These are phyloP conservation scores for Chelidonichthys spinosus DNA, from an alignment of 2,797 vertebrate species.

Conservation along the genomic window DNA sequence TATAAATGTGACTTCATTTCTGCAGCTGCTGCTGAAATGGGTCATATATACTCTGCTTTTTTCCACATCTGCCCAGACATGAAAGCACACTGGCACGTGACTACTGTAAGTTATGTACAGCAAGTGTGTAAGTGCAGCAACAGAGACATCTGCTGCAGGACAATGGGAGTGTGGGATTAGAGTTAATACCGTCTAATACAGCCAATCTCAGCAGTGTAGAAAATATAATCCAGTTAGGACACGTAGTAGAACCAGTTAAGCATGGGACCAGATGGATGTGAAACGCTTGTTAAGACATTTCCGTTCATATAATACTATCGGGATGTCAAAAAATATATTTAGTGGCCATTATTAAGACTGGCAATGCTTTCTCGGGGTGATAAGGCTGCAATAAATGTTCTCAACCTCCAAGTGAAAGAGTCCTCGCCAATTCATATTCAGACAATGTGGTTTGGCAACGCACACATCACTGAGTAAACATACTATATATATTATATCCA, in stretches of 20 bases:
- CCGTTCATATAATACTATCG: conserved; percentile 30
- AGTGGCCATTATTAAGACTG: conserved; percentile 8
- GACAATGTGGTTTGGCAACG: conserved; percentile 33
- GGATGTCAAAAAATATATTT: conserved; percentile 17
- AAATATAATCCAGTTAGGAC: conserved; percentile 80
- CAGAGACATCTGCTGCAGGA: conserved; percentile 27
- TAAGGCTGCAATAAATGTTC: conserved; percentile 21
- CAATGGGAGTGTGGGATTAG: conserved; percentile 72
- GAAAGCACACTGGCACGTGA: conserved; percentile 19
- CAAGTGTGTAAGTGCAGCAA: conserved; percentile 28
- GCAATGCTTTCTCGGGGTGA: conserved; percentile 20
- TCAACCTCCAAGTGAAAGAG: conserved; percentile 21
- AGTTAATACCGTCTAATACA: conserved; percentile 74
- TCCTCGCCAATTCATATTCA: conserved; percentile 37
- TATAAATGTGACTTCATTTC: conserved; percentile 19
- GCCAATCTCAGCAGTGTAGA: conserved; percentile 70
- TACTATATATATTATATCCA: conserved; percentile 9
- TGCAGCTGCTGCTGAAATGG: conserved; percentile 63
- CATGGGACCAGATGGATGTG: conserved; percentile 15
- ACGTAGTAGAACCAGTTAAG: conserved; percentile 53
- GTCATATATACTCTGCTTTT: conserved; percentile 52
- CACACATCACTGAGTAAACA: conserved; percentile 33
- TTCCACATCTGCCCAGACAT: conserved; percentile 31
- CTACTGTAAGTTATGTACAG: conserved; percentile 13
- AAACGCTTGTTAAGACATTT: conserved; percentile 52